Conservation (phyloP, 2,888 invertebrate genomes). For the Diarsia brunnea region DNA sequence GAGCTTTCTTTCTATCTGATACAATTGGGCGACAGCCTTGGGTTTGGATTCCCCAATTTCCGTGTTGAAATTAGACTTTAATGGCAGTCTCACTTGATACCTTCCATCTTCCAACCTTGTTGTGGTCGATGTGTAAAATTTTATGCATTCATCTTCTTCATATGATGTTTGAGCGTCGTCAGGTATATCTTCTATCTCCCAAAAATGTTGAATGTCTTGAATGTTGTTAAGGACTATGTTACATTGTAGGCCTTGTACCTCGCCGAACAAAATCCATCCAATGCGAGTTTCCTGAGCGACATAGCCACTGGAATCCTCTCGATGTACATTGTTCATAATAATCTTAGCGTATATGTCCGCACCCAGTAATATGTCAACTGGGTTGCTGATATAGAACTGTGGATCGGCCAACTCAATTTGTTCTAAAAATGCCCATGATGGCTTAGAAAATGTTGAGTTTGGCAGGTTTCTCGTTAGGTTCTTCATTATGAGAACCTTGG, state of each 20-base stretch:
- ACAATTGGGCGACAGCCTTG: not conserved
- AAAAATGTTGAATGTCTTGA: not conserved
- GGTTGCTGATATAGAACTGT: not conserved
- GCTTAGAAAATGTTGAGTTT: not conserved
- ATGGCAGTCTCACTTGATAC: not conserved
- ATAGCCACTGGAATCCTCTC: not conserved
- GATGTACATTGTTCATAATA: not conserved
- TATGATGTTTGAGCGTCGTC: not conserved
- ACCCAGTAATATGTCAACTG: slow-evolving; percentile 1
- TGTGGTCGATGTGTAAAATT: not conserved
- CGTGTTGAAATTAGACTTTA: not conserved
- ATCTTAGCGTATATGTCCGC: slow-evolving; percentile 1
- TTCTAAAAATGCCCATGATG: slow-evolving; percentile 1
- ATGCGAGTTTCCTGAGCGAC: not conserved
- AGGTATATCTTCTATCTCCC: not conserved
- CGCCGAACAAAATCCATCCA: slow-evolving; percentile 1
- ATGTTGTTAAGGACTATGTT: not conserved
- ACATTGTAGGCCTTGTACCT: not conserved
- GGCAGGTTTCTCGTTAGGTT: not conserved
- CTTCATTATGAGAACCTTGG: not conserved
- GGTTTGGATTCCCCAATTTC: slow-evolving; percentile 1
- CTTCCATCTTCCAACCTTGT: not conserved
- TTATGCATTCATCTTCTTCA: not conserved
- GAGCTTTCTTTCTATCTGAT: not conserved
- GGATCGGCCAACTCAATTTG: not conserved